These are phyloP conservation scores for Oedothorax gibbosus DNA, from an alignment of 1,140 invertebrate species.

Conservation along the genomic window DNA sequence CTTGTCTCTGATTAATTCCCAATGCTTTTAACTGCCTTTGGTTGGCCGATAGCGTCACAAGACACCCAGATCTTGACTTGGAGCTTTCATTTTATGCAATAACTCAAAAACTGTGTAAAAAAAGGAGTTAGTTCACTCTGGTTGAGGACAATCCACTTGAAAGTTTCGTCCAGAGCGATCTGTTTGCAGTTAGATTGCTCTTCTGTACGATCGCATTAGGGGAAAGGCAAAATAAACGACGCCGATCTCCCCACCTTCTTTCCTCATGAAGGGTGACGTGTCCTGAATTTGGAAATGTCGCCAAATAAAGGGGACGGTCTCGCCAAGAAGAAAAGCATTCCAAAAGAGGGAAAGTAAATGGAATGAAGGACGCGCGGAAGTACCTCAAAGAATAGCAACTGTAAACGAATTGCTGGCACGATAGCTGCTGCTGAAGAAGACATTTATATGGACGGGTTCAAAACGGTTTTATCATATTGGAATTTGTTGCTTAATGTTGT, in stretches of 20 bases:
- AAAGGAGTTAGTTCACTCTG: neutral
- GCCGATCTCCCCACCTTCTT: slow-evolving; percentile 51
- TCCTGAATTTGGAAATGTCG: slow-evolving; percentile 58
- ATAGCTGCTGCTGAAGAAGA: slow-evolving; percentile 31
- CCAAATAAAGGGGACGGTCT: slow-evolving; percentile 49
- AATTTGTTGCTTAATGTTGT: slow-evolving; percentile 31
- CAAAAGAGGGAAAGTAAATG: slow-evolving; percentile 50
- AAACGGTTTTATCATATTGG: slow-evolving; percentile 51
- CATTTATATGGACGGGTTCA: slow-evolving; percentile 55
- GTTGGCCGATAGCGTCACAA: too few species aligned
- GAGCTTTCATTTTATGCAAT: too few species aligned
- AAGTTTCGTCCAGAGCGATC: slow-evolving; percentile 31
- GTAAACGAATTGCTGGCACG: slow-evolving; percentile 43
- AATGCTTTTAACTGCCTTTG: too few species aligned
- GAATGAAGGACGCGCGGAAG: slow-evolving; percentile 56
- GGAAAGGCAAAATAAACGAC: slow-evolving; percentile 53
- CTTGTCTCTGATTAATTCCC: too few species aligned
- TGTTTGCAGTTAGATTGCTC: slow-evolving; percentile 53
- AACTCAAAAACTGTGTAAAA: too few species aligned
- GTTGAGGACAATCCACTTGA: slow-evolving; percentile 6
- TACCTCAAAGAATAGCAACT: slow-evolving; percentile 54
- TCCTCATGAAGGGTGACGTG: slow-evolving; percentile 55
- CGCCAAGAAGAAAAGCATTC: slow-evolving; percentile 57
- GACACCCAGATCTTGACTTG: too few species aligned
- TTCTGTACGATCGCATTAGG: slow-evolving; percentile 53